These are phyloP conservation scores for Hemicentrotus pulcherrimus DNA, from an alignment of 35 echinoderm and acorn worm species.

Conservation along the genomic window DNA sequence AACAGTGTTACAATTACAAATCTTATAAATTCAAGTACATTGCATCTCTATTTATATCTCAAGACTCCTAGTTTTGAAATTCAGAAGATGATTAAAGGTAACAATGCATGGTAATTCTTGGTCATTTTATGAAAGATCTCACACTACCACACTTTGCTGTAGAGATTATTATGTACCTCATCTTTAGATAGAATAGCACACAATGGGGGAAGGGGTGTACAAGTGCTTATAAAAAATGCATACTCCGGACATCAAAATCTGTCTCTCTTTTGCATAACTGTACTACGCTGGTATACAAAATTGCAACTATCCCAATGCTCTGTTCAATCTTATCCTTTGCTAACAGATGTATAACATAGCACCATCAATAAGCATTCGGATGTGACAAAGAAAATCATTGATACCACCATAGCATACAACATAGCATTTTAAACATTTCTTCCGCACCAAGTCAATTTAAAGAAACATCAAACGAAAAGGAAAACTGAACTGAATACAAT, in stretches of 20 bases:
- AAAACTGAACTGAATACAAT: not conserved
- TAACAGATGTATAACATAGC: not conserved
- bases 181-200: not conserved
- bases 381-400: not conserved
- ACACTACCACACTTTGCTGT: not conserved
- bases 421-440: not conserved
- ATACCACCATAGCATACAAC: not conserved
- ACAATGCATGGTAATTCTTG: not conserved
- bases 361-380: slow-evolving; percentile 18
- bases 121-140: not conserved
- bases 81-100: not conserved
- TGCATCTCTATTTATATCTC: not conserved
- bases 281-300: not conserved
- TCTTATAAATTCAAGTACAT: not conserved
- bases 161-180: not conserved
- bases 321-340: not conserved
- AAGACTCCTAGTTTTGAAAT: not conserved
- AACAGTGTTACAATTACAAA: not conserved
- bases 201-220: not conserved
- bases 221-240: not conserved
- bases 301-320: slow-evolving; percentile 1
- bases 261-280: not conserved
- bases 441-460: not conserved
- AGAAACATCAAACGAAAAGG: not conserved
- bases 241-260: not conserved